A percentile compares a stretch with the other conserved stretches of the same genome.
Conservation (phyloP, 2,113 vertebrate species). For the Coreoperca whiteheadi region DNA sequence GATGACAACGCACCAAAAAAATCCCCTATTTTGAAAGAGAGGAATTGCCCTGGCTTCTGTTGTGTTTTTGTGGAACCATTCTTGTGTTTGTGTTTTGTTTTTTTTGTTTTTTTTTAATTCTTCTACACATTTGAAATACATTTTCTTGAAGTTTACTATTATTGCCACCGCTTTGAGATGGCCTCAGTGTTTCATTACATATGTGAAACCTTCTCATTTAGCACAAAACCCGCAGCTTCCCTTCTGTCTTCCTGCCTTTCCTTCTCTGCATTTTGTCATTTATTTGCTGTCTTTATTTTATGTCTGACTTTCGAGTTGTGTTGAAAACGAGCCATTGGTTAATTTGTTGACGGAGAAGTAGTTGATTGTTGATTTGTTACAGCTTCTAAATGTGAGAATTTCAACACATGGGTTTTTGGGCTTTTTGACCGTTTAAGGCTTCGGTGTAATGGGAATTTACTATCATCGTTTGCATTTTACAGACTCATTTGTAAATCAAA, state of each 20-base stretch:
- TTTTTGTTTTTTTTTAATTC: slow-evolving; percentile 5
- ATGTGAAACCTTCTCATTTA: not conserved
- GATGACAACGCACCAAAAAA: not conserved
- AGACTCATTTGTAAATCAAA: not conserved
- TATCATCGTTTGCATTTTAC: not conserved
- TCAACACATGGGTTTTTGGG: not conserved
- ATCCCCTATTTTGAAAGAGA: slow-evolving; percentile 45
- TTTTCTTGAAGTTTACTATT: not conserved
- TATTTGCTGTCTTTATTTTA: not conserved
- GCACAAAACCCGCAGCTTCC: not conserved
- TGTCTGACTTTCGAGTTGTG: not conserved
- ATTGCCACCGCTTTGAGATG: not conserved
- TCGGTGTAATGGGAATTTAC: not conserved
- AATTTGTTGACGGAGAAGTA: not conserved
- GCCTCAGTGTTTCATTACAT: not conserved
- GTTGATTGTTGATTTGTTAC: not conserved
- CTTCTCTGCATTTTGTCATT: not conserved
- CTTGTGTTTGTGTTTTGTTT: not conserved
- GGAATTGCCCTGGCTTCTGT: not conserved
- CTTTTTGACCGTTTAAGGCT: not conserved
- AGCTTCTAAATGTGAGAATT: not conserved
- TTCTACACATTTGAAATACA: slow-evolving; percentile 2
- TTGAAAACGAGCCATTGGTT: not conserved
- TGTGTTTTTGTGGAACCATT: not conserved
- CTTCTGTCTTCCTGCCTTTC: not conserved